Base-by-base conservation (phyloP, 1,140 invertebrate genomes). In the Macrobrachium rosenbergii region DNA sequence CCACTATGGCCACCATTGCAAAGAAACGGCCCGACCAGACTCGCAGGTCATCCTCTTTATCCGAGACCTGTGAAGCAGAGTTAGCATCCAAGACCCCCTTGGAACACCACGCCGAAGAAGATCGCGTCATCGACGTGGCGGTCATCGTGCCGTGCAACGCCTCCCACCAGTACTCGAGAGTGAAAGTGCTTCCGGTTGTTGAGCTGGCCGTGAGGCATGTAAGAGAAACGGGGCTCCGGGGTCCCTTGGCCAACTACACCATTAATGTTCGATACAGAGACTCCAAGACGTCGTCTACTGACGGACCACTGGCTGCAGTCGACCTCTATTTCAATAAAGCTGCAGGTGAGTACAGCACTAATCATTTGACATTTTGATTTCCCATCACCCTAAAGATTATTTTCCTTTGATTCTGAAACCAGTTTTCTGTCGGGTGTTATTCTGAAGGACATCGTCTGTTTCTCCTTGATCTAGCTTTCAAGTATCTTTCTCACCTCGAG, bases 241-340 rank as follows among this genome's bases (percentile, higher is more conserved):
- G 94, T 7, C 93, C 94, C 0, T 92, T 96, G 2, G 94, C 94
- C 0, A 94, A 94, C 16, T 95, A 94, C 93, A 93, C 93, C 76
- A 94, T 97, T 67, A 92, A 93, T 37, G 93, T 96, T 1, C 93
- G 94, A 62, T 94, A 95, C 83, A 92, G 95, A 69, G 95, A 97
- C 90, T 96, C 96, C 0, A 93, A 94, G n/a, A 97, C 96, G 91
- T 96, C 96, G 7, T 96, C 96, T 7, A 95, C 94, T 0, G 93
- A 94, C 73, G 96, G 96, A 0, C 95, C 96, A 0, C 92, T 97
- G 8, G 95, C 95, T 8, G 96, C 96, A 7, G 95, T 96, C 91
- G 95, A 96, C 79, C 95, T 96, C 88, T 95, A 96, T 91, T 94
- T 94, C 83, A 94, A 94, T 89, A 92, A 93, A 87, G 75, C 72